Conservation (phyloP, 64 coral and sea anemone species). For the Acropora tenuis region DNA sequence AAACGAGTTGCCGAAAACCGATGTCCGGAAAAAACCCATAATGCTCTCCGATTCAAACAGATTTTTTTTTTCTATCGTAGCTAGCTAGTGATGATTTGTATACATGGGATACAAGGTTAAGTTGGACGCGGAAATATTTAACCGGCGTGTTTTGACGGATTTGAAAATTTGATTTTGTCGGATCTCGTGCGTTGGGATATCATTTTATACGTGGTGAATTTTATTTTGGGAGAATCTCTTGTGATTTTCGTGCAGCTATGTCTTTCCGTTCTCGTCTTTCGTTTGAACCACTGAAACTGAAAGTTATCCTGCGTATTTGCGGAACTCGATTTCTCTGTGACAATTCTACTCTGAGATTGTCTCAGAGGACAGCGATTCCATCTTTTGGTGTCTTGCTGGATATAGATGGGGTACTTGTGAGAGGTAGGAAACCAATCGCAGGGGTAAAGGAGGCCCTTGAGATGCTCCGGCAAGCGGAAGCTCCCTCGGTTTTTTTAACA, state of each 20-base stretch:
- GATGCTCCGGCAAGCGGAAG: conserved; percentile 42
- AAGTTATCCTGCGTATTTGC: background rate
- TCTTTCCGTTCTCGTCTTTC: background rate
- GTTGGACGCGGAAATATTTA: too few species aligned
- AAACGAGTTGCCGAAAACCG: conserved; percentile 6
- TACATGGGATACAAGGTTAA: background rate
- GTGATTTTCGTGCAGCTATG: background rate
- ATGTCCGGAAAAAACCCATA: background rate
- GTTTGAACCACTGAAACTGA: background rate
- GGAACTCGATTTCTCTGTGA: conserved; percentile 13
- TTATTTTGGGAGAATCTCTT: too few species aligned
- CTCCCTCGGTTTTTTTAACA: conserved; percentile 75
- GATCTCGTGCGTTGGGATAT: background rate
- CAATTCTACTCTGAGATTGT: conserved; percentile 14
- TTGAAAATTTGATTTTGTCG: background rate
- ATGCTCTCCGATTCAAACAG: background rate
- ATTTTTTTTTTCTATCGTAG: background rate
- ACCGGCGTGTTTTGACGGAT: too few species aligned
- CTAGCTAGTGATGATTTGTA: background rate
- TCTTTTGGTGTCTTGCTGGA: conserved; percentile 76
- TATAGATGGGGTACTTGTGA: conserved; percentile 80
- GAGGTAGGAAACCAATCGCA: conserved; percentile 63
- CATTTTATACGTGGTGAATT: too few species aligned
- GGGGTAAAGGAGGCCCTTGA: conserved; percentile 72
- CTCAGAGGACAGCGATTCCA: conserved; percentile 16